These are phyloP conservation scores for Mycetomoellerius zeteki DNA, from an alignment of 1,140 invertebrate genomes.

Conservation along the genomic window DNA sequence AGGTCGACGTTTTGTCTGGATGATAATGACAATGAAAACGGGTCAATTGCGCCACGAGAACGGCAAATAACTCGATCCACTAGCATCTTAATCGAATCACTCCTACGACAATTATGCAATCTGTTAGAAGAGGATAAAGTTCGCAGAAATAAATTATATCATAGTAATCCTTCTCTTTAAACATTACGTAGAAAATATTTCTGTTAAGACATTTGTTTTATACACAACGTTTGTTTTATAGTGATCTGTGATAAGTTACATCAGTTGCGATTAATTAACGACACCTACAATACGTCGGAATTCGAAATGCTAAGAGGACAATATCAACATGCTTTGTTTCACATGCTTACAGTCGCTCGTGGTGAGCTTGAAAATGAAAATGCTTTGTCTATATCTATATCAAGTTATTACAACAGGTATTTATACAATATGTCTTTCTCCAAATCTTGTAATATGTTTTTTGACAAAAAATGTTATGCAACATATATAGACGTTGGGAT, in stretches of 20 bases:
- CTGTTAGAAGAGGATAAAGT: constrained; percentile 88
- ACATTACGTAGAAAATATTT: constrained; percentile 5
- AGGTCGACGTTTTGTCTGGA: constrained; percentile 53
- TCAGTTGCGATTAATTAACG: constrained; percentile 90
- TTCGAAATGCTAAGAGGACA: constrained; percentile 89
- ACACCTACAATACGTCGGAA: constrained; percentile 89
- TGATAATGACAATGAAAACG: not conserved
- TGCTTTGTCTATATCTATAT: constrained; percentile 69
- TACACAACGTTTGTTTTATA: constrained; percentile 73
- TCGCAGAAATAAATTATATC: constrained; percentile 88
- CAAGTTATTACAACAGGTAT: constrained; percentile 63
- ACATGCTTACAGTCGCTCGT: constrained; percentile 88
- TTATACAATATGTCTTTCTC: not conserved
- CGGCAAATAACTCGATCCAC: constrained; percentile 83
- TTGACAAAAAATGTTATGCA: no score
- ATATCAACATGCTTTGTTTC: constrained; percentile 89
- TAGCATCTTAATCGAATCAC: constrained; percentile 89
- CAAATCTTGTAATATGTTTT: not conserved
- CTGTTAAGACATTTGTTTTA: not conserved
- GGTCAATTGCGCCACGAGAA: constrained; percentile 30
- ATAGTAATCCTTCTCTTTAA: constrained; percentile 78
- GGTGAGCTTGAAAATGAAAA: constrained; percentile 76
- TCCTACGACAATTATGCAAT: constrained; percentile 89
- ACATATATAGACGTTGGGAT: no score
- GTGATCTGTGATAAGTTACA: constrained; percentile 89